A percentile compares a stretch with the other conserved stretches of the same genome.
phyloP scores from a whole-genome alignment of 2,797 vertebrate genomes.

The Tenualosa ilisha region DNA sequence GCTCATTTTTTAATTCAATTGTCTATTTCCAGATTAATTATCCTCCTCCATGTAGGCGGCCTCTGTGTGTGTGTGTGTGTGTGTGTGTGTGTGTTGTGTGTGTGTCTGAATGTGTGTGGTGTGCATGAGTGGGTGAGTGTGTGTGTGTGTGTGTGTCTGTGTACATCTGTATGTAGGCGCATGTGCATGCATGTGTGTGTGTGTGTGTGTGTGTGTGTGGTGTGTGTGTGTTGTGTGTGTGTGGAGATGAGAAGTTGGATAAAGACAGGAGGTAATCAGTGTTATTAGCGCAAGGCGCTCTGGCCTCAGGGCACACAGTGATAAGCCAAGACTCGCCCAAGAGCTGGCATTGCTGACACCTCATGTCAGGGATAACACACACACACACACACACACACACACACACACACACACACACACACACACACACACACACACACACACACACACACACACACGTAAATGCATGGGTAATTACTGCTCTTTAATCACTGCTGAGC shows the following conservation, averaged over 20 bases:
- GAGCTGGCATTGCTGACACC: background rate
- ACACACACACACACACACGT: constrained; percentile 33
- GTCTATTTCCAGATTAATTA: constrained; percentile 34
- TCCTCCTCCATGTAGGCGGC: background rate
- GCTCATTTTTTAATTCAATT: constrained; percentile 35
- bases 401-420: constrained; percentile 39
- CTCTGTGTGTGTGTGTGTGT: background rate
- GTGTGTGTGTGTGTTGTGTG: background rate
- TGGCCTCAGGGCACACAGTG: constrained; percentile 43
- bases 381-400: constrained; percentile 32
- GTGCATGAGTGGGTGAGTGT: background rate
- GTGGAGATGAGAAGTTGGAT: background rate
- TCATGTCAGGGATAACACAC: constrained; percentile 19
- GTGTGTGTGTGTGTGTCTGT: constrained; percentile 14
- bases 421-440: constrained; percentile 33
- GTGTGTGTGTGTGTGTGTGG: constrained; percentile 9
- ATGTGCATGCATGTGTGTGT: background rate
- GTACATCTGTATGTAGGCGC: background rate
- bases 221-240: background rate
- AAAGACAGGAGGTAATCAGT: constrained; percentile 10
- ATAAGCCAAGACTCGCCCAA: background rate
- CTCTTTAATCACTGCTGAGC: constrained; percentile 4
- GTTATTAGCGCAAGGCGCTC: constrained; percentile 27
- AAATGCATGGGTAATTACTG: constrained; percentile 1
- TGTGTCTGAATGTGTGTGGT: constrained; percentile 12